Evolutionary conservation across 2,113 vertebrate genomes (phyloP).

Genomic region (Hippocampus guttulatus): DNA sequence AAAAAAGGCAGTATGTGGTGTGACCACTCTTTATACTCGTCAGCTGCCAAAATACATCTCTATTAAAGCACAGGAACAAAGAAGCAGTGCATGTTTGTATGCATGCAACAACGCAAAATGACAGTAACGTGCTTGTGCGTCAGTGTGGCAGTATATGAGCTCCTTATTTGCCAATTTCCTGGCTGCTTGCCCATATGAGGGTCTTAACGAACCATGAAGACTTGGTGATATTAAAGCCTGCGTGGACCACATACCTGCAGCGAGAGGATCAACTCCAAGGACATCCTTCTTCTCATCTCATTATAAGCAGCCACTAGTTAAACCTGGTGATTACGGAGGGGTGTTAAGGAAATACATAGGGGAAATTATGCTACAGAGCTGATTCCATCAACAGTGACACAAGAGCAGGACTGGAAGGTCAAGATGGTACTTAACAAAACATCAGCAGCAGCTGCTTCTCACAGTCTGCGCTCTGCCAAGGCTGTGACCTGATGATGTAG

Average conservation of each 20-base stretch:
- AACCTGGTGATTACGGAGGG: constrained; percentile 39
- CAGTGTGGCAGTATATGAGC: constrained; percentile 10
- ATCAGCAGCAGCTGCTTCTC: constrained; percentile 17
- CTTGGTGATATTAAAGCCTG: constrained; percentile 23
- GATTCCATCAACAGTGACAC: constrained; percentile 25
- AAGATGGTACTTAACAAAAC: constrained; percentile 35
- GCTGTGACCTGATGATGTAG: background rate
- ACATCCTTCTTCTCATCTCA: constrained; percentile 31
- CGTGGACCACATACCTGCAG: constrained; percentile 43
- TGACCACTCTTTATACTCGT: constrained; percentile 10
- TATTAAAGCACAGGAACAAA: background rate
- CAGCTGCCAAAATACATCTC: background rate
- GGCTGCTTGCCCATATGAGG: constrained; percentile 28
- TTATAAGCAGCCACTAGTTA: constrained; percentile 41
- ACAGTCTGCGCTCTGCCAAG: background rate
- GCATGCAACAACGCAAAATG: background rate
- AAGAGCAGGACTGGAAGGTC: constrained; percentile 39
- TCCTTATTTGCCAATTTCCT: constrained; percentile 30
- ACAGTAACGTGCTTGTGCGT: constrained; percentile 5
- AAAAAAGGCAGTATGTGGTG: constrained; percentile 30
- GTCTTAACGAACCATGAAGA: constrained; percentile 30
- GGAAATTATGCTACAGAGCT: constrained; percentile 28
- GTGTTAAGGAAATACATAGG: constrained; percentile 6
- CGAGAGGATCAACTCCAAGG: constrained; percentile 40
- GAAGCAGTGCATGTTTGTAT: constrained; percentile 2